Evolutionary conservation across 2,113 vertebrate species (phyloP).

Genomic region (Loxodonta africana): DNA sequence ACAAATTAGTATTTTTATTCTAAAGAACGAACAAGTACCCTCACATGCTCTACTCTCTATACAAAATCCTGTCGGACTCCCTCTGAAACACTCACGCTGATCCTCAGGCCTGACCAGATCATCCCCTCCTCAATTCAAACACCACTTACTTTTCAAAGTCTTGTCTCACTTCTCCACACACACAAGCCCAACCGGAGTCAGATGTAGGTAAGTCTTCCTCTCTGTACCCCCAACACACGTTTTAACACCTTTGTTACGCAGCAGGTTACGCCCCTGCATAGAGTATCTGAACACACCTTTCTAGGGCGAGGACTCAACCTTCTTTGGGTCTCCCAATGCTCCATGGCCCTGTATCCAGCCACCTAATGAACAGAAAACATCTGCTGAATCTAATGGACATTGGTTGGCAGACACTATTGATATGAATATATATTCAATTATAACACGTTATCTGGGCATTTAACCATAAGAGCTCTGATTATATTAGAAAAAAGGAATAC

Average conservation of each 20-base stretch:
- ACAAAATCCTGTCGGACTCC: neutral
- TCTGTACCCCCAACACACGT: neutral
- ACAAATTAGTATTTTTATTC: neutral
- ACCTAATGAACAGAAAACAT: neutral
- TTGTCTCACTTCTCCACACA: neutral
- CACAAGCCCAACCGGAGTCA: neutral
- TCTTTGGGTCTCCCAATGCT: neutral
- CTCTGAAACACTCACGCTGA: neutral
- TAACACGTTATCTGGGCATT: conserved; percentile 41
- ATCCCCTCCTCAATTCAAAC: neutral
- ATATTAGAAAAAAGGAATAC: neutral
- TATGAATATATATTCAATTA: conserved; percentile 10
- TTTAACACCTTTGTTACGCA: neutral
- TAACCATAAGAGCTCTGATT: conserved; percentile 13
- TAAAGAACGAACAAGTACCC: neutral
- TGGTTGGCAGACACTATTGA: neutral
- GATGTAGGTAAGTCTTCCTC: too few species aligned
- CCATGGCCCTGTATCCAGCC: neutral
- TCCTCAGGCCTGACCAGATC: neutral
- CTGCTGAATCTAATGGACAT: neutral
- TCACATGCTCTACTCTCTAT: neutral
- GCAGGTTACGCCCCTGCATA: neutral
- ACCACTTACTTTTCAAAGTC: neutral
- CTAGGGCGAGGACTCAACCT: neutral
- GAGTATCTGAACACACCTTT: neutral